A percentile compares a stretch with the other conserved stretches of the same genome.
These are phyloP conservation scores for Theocolax elegans DNA, from an alignment of 1,140 invertebrate species.

Conservation along the genomic window DNA sequence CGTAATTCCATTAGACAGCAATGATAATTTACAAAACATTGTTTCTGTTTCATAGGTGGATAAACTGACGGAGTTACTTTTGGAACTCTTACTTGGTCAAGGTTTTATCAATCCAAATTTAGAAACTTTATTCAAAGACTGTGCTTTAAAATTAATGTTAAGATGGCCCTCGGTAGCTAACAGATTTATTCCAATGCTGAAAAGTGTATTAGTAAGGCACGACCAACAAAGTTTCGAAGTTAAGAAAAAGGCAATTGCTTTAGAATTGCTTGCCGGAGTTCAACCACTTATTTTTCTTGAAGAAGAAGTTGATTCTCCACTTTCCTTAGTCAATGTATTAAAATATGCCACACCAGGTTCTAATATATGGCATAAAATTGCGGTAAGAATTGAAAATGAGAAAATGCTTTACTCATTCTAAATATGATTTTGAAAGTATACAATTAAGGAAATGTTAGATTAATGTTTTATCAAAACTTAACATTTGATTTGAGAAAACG, in stretches of 20 bases:
- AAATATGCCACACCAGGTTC: conserved; percentile 54
- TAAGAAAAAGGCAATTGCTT: conserved; percentile 56
- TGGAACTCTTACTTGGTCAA: conserved; percentile 61
- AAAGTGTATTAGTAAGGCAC: conserved; percentile 56
- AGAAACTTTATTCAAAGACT: conserved; percentile 62
- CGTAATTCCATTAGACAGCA: neutral
- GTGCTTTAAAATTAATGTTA: conserved; percentile 63
- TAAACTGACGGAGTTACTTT: conserved; percentile 61
- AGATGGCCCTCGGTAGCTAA: conserved; percentile 63
- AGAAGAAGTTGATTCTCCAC: conserved; percentile 47
- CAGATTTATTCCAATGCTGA: conserved; percentile 60
- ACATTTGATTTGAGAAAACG: neutral
- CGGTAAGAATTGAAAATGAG: conserved; percentile 58
- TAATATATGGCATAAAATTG: conserved; percentile 60
- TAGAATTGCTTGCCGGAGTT: conserved; percentile 61
- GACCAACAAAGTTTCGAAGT: conserved; percentile 46
- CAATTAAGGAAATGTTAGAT: too few species aligned
- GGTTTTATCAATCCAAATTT: conserved; percentile 64
- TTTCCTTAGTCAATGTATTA: conserved; percentile 58
- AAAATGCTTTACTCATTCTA: too few species aligned
- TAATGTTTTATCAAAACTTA: neutral
- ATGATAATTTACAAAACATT: too few species aligned
- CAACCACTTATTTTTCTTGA: conserved; percentile 61
- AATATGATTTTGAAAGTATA: neutral
- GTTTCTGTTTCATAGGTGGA: conserved; percentile 61